Evolutionary conservation across 2,113 vertebrate genomes (phyloP).

Genomic region (Ophthalmolycus amberensis): DNA sequence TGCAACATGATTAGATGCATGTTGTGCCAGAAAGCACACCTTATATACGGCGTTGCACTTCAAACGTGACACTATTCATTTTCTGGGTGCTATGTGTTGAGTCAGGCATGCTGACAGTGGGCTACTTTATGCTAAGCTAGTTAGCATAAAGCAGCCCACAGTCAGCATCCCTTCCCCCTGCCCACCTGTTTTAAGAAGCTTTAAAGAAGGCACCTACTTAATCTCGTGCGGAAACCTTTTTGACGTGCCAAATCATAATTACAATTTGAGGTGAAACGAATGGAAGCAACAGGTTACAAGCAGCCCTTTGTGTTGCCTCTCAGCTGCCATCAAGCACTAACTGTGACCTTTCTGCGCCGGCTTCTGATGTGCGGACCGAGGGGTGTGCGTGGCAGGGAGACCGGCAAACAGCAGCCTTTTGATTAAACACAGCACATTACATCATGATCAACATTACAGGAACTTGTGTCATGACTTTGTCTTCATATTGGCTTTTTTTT

Average conservation of each 20-base stretch:
- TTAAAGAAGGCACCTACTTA: slow-evolving; percentile 14
- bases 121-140: slow-evolving; percentile 36
- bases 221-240: slow-evolving; percentile 37
- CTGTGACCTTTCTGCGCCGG: slow-evolving; percentile 49
- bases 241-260: slow-evolving; percentile 70
- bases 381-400: slow-evolving; percentile 32
- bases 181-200: slow-evolving; percentile 4
- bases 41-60: slow-evolving; percentile 3
- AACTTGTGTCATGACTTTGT: slow-evolving; percentile 34
- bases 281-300: slow-evolving; percentile 69
- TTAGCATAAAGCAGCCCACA: background rate
- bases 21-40: slow-evolving; percentile 8
- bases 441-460: slow-evolving; percentile 59
- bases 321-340: slow-evolving; percentile 57
- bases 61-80: slow-evolving; percentile 14
- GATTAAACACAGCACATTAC: slow-evolving; percentile 58
- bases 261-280: slow-evolving; percentile 62
- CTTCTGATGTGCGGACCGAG: slow-evolving; percentile 57
- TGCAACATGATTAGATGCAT: slow-evolving; percentile 18
- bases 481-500: slow-evolving; percentile 29
- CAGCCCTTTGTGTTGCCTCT: slow-evolving; percentile 53
- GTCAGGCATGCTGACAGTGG: slow-evolving; percentile 1
- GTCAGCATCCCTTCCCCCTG: background rate
- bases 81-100: slow-evolving; percentile 6
- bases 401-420: slow-evolving; percentile 44